phyloP scores from a whole-genome alignment of 2,797 vertebrate species.

The Lophotriccus pileatus region DNA sequence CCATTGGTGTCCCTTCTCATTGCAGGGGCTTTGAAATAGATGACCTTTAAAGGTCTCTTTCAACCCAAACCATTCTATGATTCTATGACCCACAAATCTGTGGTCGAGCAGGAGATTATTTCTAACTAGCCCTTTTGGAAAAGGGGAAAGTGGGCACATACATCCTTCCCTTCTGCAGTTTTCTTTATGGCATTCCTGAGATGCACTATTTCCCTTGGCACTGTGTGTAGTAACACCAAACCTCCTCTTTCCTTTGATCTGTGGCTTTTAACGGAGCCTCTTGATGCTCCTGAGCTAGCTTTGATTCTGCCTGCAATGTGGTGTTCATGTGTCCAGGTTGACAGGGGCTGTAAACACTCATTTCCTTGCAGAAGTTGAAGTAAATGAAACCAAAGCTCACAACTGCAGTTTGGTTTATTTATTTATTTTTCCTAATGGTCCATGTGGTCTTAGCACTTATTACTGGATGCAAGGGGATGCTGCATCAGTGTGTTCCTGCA shows the following conservation, averaged over 20 bases:
- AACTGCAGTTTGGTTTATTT: not conserved
- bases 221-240: not conserved
- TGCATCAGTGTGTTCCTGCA: not conserved
- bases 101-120: not conserved
- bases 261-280: not conserved
- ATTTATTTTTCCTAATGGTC: not conserved
- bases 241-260: not conserved
- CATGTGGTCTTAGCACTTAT: not conserved
- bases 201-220: not conserved
- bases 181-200: not conserved
- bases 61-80: not conserved
- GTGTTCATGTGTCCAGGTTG: not conserved
- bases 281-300: not conserved
- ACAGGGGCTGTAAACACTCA: not conserved
- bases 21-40: not conserved
- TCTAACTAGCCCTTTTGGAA: not conserved
- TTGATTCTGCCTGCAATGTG: constrained; percentile 8
- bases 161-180: not conserved
- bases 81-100: not conserved
- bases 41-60: not conserved
- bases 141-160: not conserved
- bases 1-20: not conserved
- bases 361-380: not conserved
- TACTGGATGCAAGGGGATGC: not conserved
- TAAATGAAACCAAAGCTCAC: not conserved